Conservation (phyloP, 2,797 vertebrate species). For the Propithecus perrieri region DNA sequence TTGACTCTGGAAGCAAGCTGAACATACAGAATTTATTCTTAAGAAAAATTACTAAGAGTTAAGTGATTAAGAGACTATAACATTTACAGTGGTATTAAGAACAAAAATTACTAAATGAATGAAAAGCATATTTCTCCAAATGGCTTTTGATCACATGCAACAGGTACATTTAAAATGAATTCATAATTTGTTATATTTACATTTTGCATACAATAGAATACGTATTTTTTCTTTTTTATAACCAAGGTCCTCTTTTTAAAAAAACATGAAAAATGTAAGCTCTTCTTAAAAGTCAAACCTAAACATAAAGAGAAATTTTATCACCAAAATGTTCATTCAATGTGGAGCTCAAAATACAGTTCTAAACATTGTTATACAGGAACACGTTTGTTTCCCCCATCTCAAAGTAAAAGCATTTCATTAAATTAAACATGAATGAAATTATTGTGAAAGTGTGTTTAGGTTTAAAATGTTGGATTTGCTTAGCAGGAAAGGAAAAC, state of each 20-base stretch:
- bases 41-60: constrained; percentile 44
- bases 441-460: constrained; percentile 60
- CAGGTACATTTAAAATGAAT: constrained; percentile 57
- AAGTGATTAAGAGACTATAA: neutral
- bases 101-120: constrained; percentile 15
- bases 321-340: constrained; percentile 53
- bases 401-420: constrained; percentile 56
- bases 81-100: constrained; percentile 4
- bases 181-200: constrained; percentile 9
- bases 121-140: constrained; percentile 37
- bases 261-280: constrained; percentile 5
- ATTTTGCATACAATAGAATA: constrained; percentile 37
- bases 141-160: constrained; percentile 55
- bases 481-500: constrained; percentile 49
- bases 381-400: neutral
- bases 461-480: constrained; percentile 56
- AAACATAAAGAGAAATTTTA: constrained; percentile 21
- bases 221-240: neutral
- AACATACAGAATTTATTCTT: constrained; percentile 11
- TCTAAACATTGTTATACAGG: constrained; percentile 57
- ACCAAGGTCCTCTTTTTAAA: neutral
- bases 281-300: constrained; percentile 32
- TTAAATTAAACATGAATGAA: constrained; percentile 59
- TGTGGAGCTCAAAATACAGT: neutral
- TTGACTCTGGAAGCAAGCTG: constrained; percentile 33